phyloP scores from a whole-genome alignment of 2,113 vertebrate species.

The Rhadina sibilatrix region DNA sequence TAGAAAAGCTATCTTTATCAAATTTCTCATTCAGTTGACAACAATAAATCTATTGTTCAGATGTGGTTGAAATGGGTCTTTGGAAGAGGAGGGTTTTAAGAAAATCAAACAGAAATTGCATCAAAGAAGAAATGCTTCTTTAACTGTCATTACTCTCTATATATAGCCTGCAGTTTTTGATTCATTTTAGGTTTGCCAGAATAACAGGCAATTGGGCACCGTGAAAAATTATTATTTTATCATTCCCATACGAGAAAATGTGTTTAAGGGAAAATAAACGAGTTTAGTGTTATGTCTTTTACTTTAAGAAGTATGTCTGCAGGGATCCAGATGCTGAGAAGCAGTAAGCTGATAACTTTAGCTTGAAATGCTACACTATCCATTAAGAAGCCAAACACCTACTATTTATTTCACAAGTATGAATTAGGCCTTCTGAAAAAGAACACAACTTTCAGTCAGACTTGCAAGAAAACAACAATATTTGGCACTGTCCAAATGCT shows the following conservation, averaged over 20 bases:
- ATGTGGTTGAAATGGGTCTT: conserved; percentile 2
- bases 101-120: conserved; percentile 26
- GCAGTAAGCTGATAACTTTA: not conserved
- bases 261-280: not conserved
- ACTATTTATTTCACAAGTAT: not conserved
- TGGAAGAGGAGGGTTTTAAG: not conserved
- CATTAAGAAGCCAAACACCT: not conserved
- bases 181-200: not conserved
- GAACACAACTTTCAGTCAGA: not conserved
- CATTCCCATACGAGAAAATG: not conserved
- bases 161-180: not conserved
- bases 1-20: conserved; percentile 3
- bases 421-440: not conserved
- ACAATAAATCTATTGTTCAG: conserved; percentile 45
- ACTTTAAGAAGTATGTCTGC: not conserved
- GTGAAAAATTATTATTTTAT: not conserved
- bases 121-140: conserved; percentile 28
- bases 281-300: not conserved
- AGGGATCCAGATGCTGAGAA: conserved; percentile 3
- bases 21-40: not conserved
- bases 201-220: not conserved
- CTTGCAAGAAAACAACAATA: not conserved
- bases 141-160: not conserved
- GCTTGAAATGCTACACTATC: not conserved
- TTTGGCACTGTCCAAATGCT: not conserved